These are phyloP conservation scores for Cossypha polioptera DNA, from an alignment of 2,797 vertebrate species.

Conservation along the genomic window DNA sequence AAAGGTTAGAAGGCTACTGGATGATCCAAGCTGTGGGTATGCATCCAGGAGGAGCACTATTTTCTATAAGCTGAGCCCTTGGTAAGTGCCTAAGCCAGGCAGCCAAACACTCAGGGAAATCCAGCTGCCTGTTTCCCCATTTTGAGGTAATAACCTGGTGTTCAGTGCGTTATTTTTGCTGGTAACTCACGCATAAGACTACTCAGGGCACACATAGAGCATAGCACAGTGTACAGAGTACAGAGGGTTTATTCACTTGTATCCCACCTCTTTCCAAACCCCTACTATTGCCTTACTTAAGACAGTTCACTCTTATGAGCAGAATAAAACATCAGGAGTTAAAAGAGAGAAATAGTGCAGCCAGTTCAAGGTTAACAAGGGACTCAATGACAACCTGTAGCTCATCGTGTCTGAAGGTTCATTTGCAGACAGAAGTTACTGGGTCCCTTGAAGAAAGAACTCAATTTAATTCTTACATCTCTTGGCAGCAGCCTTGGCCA, in stretches of 20 bases:
- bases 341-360: not conserved
- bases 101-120: not conserved
- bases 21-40: not conserved
- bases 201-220: accelerated
- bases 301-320: not conserved
- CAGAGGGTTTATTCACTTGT: not conserved
- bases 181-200: not conserved
- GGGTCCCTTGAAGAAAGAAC: constrained; percentile 11
- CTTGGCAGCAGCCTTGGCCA: constrained; percentile 32
- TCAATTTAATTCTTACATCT: constrained; percentile 4
- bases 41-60: not conserved
- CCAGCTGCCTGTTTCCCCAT: not conserved
- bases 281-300: not conserved
- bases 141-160: not conserved
- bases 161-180: not conserved
- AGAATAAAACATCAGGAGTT: not conserved
- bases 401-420: not conserved
- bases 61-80: not conserved
- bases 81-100: not conserved
- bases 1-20: not conserved
- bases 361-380: not conserved
- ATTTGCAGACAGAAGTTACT: constrained; percentile 24
- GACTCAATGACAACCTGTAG: not conserved
- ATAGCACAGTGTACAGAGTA: too few species aligned
- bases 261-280: not conserved